Evolutionary conservation across 2,888 invertebrate genomes (phyloP).

Genomic region (Oxycera nigricornis): DNA sequence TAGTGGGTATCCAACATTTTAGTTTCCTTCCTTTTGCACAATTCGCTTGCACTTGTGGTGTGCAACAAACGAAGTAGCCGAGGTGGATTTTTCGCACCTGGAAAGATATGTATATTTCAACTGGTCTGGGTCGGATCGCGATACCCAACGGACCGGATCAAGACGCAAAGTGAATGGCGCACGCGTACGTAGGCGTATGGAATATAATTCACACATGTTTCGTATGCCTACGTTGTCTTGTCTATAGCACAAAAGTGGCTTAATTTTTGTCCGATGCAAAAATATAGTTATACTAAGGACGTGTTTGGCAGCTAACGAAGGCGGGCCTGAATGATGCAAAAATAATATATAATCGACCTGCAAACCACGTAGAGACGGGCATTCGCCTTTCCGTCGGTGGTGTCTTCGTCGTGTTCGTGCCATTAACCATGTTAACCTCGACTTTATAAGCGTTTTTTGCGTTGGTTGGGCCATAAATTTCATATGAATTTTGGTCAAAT

Average conservation of each 20-base stretch:
- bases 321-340: background rate
- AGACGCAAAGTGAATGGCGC: conserved; percentile 21
- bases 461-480: conserved; percentile 24
- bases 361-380: background rate
- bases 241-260: background rate
- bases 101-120: conserved; percentile 13
- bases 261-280: background rate
- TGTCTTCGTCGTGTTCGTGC: background rate
- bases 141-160: conserved; percentile 27
- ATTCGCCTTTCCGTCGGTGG: background rate
- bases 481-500: conserved; percentile 4
- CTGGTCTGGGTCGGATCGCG: conserved; percentile 8
- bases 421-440: conserved; percentile 13
- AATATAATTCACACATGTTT: background rate
- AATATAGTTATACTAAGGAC: background rate
- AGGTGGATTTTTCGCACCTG: conserved; percentile 35
- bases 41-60: conserved; percentile 21
- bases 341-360: background rate
- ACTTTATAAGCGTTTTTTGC: background rate
- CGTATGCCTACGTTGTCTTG: background rate
- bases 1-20: background rate
- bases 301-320: background rate
- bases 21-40: conserved; percentile 1
- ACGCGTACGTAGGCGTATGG: conserved; percentile 34
- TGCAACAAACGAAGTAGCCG: background rate